Conservation (phyloP, 2,797 vertebrate species). For the Diceros bicornis region DNA sequence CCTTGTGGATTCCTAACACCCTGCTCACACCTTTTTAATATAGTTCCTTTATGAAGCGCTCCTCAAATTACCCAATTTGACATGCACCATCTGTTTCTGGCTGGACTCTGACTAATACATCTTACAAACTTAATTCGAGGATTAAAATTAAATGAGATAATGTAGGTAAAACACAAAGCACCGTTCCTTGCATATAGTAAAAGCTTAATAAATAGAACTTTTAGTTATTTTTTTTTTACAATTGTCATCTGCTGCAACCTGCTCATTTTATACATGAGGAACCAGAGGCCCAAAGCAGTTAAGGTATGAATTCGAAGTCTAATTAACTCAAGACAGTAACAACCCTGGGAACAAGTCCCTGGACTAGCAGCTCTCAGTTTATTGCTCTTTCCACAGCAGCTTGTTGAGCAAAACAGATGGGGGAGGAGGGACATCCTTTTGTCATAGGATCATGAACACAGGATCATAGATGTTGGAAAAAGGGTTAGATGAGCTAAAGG, state of each 20-base stretch:
- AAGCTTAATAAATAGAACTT: slow-evolving; percentile 62
- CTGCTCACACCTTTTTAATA: slow-evolving; percentile 60
- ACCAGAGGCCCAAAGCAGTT: not conserved
- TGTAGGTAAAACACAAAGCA: not conserved
- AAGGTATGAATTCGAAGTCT: slow-evolving; percentile 46
- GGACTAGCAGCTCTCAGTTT: not conserved
- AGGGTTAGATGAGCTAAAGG: not conserved
- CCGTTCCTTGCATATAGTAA: not conserved
- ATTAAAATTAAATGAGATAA: slow-evolving; percentile 73
- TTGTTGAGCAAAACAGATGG: slow-evolving; percentile 26
- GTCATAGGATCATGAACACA: no score
- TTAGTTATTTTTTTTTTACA: slow-evolving; percentile 1
- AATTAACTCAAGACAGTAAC: slow-evolving; percentile 62
- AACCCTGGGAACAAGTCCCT: not conserved
- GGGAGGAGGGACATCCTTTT: not conserved
- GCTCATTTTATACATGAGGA: slow-evolving; percentile 43
- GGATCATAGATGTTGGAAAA: not conserved
- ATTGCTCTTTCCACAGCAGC: not conserved
- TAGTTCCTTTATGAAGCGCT: slow-evolving; percentile 61
- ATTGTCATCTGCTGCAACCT: not conserved
- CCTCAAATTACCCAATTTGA: slow-evolving; percentile 69
- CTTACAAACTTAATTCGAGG: slow-evolving; percentile 51
- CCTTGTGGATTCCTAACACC: slow-evolving; percentile 50
- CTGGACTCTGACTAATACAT: slow-evolving; percentile 14
- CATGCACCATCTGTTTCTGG: slow-evolving; percentile 66